Evolutionary conservation across 2,113 vertebrate species (phyloP).

Genomic region (Myotis brandtii): DNA sequence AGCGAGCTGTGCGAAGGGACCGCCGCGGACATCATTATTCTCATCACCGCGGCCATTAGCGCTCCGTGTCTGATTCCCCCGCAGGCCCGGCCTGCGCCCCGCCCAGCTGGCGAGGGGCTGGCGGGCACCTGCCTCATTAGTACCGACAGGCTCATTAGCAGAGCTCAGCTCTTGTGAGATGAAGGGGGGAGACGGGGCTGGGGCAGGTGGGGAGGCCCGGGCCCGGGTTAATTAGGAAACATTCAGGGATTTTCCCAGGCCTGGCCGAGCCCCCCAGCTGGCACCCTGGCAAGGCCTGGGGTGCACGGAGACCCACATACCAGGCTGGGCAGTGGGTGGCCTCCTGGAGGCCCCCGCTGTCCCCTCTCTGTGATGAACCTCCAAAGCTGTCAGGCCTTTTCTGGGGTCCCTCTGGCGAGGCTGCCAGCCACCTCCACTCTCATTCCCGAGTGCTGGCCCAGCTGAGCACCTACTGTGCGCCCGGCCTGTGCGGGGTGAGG

Average conservation of each 20-base stretch:
- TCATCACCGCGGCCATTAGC: background rate
- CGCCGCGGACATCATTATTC: background rate
- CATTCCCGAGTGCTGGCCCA: background rate
- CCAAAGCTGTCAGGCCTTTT: background rate
- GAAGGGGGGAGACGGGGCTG: background rate
- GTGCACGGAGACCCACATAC: background rate
- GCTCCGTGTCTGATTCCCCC: background rate
- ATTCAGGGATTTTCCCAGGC: background rate
- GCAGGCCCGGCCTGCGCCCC: background rate
- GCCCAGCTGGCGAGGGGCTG: background rate
- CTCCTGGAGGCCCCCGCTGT: background rate
- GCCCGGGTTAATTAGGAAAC: background rate
- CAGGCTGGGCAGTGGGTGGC: background rate
- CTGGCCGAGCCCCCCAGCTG: background rate
- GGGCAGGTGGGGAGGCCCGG: too few species aligned
- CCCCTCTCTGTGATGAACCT: too few species aligned
- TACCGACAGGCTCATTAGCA: constrained; percentile 63
- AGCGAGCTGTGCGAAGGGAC: background rate
- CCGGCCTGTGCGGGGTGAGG: rapidly evolving
- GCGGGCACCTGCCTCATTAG: constrained; percentile 65
- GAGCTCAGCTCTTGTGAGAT: background rate
- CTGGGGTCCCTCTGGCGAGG: rapidly evolving
- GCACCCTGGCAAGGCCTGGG: background rate
- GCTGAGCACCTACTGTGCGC: background rate
- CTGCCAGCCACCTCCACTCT: background rate